phyloP scores from a whole-genome alignment of 1,140 invertebrate species.

The Drosophila navojoa region DNA sequence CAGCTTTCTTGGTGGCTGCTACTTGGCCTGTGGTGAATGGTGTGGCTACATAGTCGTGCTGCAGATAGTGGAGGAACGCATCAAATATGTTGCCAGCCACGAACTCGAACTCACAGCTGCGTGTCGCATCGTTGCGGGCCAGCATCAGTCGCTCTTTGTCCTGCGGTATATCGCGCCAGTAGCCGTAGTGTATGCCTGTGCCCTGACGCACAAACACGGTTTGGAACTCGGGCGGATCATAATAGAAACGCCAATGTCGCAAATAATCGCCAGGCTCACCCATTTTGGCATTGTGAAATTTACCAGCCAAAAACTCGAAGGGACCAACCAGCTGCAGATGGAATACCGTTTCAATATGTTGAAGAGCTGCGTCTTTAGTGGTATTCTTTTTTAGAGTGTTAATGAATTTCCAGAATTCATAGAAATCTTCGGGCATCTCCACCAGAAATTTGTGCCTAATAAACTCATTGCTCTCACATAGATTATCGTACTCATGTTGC shows the following conservation, averaged over 20 bases:
- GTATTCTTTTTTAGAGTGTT: conserved; percentile 86
- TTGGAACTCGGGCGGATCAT: conserved; percentile 97
- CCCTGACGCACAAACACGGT: conserved; percentile 88
- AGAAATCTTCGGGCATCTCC: conserved; percentile 96
- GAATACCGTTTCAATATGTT: conserved; percentile 87
- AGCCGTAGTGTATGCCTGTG: conserved; percentile 93
- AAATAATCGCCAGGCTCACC: conserved; percentile 87
- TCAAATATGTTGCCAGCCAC: conserved; percentile 94
- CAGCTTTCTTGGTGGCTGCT: conserved; percentile 85
- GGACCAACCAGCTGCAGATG: conserved; percentile 92
- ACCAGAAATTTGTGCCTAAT: conserved; percentile 92
- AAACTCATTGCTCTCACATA: conserved; percentile 83
- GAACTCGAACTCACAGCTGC: conserved; percentile 88
- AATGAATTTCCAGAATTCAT: conserved; percentile 92
- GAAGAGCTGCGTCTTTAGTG: conserved; percentile 84
- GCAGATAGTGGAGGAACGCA: conserved; percentile 88
- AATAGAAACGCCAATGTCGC: conserved; percentile 95
- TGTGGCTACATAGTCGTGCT: conserved; percentile 87
- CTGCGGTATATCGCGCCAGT: conserved; percentile 93
- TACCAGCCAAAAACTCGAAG: conserved; percentile 91
- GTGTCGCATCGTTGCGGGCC: conserved; percentile 88
- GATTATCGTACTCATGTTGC: conserved; percentile 74
- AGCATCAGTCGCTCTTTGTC: conserved; percentile 90
- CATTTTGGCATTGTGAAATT: conserved; percentile 86
- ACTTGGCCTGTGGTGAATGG: conserved; percentile 88